Evolutionary conservation across 2,113 vertebrate species (phyloP).

Genomic region (Myiozetetes cayanensis): DNA sequence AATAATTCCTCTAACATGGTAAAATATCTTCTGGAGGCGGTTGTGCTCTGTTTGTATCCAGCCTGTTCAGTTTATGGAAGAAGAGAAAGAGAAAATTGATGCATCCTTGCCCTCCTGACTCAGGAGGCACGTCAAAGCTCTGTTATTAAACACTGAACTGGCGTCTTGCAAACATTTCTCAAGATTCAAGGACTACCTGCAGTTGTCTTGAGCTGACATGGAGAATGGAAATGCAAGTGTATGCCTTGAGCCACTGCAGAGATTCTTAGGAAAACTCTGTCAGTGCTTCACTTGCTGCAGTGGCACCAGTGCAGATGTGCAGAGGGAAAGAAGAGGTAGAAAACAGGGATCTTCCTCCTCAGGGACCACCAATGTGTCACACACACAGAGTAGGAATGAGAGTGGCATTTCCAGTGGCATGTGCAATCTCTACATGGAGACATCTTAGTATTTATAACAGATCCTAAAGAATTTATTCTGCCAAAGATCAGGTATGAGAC

Average conservation of each 20-base stretch:
- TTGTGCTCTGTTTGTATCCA: not conserved
- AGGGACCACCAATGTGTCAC: fast-evolving
- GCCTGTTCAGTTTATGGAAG: not conserved
- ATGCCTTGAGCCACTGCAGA: not conserved
- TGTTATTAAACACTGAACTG: not conserved
- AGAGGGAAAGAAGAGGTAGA: not conserved
- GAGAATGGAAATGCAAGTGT: not conserved
- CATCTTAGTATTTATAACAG: not conserved
- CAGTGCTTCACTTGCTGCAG: not conserved
- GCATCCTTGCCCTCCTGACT: not conserved
- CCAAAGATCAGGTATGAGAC: not conserved
- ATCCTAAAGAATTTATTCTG: not conserved
- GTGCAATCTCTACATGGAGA: not conserved
- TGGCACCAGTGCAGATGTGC: not conserved
- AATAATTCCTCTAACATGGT: not conserved
- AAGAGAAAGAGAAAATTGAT: not conserved
- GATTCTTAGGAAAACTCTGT: not conserved
- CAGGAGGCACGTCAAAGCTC: not conserved
- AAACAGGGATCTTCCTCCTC: not conserved
- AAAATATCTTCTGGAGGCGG: not conserved
- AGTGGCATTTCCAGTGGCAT: not conserved
- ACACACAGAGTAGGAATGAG: not conserved
- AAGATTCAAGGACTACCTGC: not conserved
- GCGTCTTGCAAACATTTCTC: not conserved
- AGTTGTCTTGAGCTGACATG: not conserved